Base-by-base conservation (phyloP, 2,888 invertebrate species). In the Strigamia transsilvanica region DNA sequence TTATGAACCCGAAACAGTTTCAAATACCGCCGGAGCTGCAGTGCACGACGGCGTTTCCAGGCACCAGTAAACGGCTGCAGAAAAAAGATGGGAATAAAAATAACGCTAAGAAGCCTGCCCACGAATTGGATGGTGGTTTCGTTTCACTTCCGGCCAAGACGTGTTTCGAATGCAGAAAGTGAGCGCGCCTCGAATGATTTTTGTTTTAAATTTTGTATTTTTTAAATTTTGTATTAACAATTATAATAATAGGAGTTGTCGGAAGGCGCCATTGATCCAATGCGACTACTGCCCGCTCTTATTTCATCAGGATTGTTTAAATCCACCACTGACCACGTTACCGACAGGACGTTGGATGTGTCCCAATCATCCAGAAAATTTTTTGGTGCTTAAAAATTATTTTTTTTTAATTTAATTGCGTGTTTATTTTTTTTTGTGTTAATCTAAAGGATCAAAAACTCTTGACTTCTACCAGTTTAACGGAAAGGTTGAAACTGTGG, bases 331-430 rank as follows among this genome's bases (percentile, higher is more conserved):
- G 82, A 94, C 96, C 0, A 92, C 94, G 0, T 90, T 95, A 84
- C 98, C 98, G 0, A 92, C 93, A 2, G 95, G 94, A 0, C 91
- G 94, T 38, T 99, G 98, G 98, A 98, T 98, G 97, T 99, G 99
- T 87, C 98, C 98, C 0, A 95, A 96, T 88, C 99, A 99, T 88
- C 93, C 94, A 0, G 96, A 99, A 88, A 95, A 97, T 86, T 93
- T 93, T 84, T 41, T 83, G 77, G 83, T 83, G 5, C 5, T 23
- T 3, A 73, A 32, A 73, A 1, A 12, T 2, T 4, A 27, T 27
- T 6, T 80, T 21, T 38, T 32, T 79, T 12, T 23, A 27, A n/a
- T 81, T 81, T 7, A 27, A 12, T 15, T 13, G 4, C 12, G 32
- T 7, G 38, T 5, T 23, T 34, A 0, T 15, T 81, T 23, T 81